These are phyloP conservation scores for Polydesmus complanatus DNA, from an alignment of 2,888 invertebrate genomes.

Conservation along the genomic window DNA sequence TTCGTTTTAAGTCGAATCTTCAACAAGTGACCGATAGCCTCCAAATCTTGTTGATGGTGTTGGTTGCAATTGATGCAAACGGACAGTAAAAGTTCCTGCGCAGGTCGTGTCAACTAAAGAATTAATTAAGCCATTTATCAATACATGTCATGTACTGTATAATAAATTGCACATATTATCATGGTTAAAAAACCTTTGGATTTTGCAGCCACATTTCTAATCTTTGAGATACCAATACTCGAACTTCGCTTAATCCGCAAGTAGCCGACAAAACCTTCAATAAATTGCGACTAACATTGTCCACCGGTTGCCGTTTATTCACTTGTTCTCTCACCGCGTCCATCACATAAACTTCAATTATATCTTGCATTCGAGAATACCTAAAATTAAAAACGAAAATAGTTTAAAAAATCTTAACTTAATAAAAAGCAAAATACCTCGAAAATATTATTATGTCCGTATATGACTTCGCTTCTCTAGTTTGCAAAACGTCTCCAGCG, in stretches of 20 bases:
- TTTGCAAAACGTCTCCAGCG: slow-evolving; percentile 11
- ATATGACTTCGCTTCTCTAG: slow-evolving; percentile 10
- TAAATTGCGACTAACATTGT: slow-evolving; percentile 66
- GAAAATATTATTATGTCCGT: slow-evolving; percentile 6
- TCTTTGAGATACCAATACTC: slow-evolving; percentile 60
- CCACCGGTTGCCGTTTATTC: slow-evolving; percentile 65
- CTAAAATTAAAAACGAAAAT: slow-evolving; percentile 31
- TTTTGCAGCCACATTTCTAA: slow-evolving; percentile 91
- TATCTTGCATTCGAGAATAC: slow-evolving; percentile 47
- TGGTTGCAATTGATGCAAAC: slow-evolving; percentile 79
- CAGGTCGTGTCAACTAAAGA: slow-evolving; percentile 62
- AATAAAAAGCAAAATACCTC: slow-evolving; percentile 3
- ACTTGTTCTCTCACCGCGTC: slow-evolving; percentile 80
- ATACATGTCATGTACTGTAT: neutral
- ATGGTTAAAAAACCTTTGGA: slow-evolving; percentile 43
- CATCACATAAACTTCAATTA: slow-evolving; percentile 63
- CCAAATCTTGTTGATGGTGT: slow-evolving; percentile 49
- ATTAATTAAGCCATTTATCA: neutral
- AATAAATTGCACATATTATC: neutral
- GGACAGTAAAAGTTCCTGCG: slow-evolving; percentile 79
- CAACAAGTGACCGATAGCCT: slow-evolving; percentile 68
- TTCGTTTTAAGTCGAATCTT: slow-evolving; percentile 89
- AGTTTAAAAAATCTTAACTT: too few relatives aligned
- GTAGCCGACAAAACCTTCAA: slow-evolving; percentile 69
- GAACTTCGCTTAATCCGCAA: slow-evolving; percentile 72